phyloP scores from a whole-genome alignment of 1,140 invertebrate genomes.

The Mylabris phalerata region DNA sequence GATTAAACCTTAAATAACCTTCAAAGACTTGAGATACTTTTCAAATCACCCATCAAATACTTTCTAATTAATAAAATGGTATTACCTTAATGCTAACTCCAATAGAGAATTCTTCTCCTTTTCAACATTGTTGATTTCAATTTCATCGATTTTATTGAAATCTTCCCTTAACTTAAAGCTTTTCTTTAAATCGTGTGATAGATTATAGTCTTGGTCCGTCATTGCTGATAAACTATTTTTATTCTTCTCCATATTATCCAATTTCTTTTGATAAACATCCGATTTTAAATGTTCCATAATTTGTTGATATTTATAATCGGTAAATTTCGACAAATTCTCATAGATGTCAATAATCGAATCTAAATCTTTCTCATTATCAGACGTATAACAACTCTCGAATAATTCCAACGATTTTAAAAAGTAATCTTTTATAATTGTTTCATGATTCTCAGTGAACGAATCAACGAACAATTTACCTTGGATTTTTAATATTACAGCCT shows the following conservation, averaged over 20 bases:
- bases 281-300: constrained; percentile 56
- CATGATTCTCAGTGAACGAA: constrained; percentile 56
- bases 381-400: constrained; percentile 40
- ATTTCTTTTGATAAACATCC: constrained; percentile 50
- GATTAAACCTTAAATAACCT: too few species aligned
- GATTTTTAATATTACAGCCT: constrained; percentile 41
- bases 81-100: constrained; percentile 54
- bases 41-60: constrained; percentile 41
- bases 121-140: constrained; percentile 63
- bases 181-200: constrained; percentile 8
- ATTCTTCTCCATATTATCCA: constrained; percentile 48
- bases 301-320: constrained; percentile 77
- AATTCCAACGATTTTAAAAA: constrained; percentile 46
- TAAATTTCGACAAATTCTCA: constrained; percentile 71
- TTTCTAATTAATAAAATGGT: constrained; percentile 44
- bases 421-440: constrained; percentile 56
- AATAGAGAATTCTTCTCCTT: constrained; percentile 61
- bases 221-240: constrained; percentile 35
- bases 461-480: constrained; percentile 73
- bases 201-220: too few species aligned
- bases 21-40: too few species aligned
- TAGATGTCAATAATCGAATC: constrained; percentile 52
- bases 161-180: neutral
- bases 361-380: constrained; percentile 35
- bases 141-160: constrained; percentile 54